Conservation (phyloP, 1,140 invertebrate species). For the Brachionus calyciflorus region DNA sequence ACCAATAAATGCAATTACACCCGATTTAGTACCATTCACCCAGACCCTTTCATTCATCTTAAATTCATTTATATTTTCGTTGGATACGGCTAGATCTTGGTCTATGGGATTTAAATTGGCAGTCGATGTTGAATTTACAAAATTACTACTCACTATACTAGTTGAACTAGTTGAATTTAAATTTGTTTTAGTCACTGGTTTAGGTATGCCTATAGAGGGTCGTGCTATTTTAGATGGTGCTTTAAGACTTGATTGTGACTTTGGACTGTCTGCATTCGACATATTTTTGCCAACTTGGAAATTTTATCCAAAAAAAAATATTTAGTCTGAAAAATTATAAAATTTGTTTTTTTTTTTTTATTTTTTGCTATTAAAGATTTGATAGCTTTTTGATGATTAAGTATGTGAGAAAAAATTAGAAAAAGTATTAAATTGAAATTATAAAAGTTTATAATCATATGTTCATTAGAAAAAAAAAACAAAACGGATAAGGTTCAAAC, state of each 20-base stretch:
- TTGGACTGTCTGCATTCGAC: neutral
- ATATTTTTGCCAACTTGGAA: no score
- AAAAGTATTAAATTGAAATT: no score
- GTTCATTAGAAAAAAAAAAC: no score
- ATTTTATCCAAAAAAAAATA: no score
- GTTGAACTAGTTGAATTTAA: neutral
- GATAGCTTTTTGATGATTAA: no score
- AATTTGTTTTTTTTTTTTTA: no score
- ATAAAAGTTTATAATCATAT: no score
- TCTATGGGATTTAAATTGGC: slow-evolving; percentile 1
- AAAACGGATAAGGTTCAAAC: no score
- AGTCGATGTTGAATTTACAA: neutral
- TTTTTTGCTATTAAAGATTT: no score
- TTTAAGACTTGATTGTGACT: neutral
- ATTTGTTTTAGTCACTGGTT: neutral
- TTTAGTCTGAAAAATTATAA: no score
- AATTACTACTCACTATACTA: slow-evolving; percentile 18
- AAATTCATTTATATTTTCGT: slow-evolving; percentile 67
- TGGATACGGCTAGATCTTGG: no score
- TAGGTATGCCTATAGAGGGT: neutral
- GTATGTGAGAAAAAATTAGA: no score
- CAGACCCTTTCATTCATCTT: slow-evolving; percentile 90
- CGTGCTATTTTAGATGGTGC: neutral
- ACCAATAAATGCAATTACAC: slow-evolving; percentile 92
- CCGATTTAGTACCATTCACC: slow-evolving; percentile 90